Conservation (phyloP, 2,113 vertebrate genomes). For the Plestiodon gilberti region DNA sequence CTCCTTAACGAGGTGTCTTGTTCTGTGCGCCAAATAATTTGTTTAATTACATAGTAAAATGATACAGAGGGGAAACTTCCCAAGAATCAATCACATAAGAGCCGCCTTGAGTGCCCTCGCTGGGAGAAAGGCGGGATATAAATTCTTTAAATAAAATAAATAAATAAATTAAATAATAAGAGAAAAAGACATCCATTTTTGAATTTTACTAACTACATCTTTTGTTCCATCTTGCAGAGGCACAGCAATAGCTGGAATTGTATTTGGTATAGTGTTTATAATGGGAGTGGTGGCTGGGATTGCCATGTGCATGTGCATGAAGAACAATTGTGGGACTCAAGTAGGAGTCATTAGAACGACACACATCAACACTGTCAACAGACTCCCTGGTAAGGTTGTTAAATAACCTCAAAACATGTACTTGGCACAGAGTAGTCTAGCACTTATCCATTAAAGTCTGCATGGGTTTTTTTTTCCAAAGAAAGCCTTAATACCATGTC, state of each 20-base stretch:
- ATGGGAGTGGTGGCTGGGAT: conserved; percentile 89
- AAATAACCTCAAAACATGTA: not conserved
- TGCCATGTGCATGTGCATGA: conserved; percentile 92
- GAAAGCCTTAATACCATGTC: not conserved
- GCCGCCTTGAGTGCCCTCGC: too few species aligned
- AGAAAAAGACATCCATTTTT: conserved; percentile 6
- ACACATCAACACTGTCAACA: conserved; percentile 84
- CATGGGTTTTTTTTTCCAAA: not conserved
- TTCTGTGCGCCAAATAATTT: too few species aligned
- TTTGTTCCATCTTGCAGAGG: conserved; percentile 78
- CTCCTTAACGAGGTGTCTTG: too few species aligned
- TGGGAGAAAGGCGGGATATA: too few species aligned
- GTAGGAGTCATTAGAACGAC: conserved; percentile 83
- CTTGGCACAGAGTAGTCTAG: not conserved
- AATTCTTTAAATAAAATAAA: too few species aligned
- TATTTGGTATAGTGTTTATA: conserved; percentile 92
- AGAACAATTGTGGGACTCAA: conserved; percentile 80
- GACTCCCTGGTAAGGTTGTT: conserved; percentile 78
- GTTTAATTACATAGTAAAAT: too few species aligned
- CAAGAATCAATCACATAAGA: too few species aligned
- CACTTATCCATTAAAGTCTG: not conserved
- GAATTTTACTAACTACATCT: not conserved
- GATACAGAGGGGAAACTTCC: too few species aligned
- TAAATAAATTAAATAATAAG: too few species aligned
- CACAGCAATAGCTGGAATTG: conserved; percentile 90